Percentiles rank a stretch among this genome's conserved stretches.
phyloP scores from a whole-genome alignment of 2,797 vertebrate species.

The Melanotaenia pygmaea region DNA sequence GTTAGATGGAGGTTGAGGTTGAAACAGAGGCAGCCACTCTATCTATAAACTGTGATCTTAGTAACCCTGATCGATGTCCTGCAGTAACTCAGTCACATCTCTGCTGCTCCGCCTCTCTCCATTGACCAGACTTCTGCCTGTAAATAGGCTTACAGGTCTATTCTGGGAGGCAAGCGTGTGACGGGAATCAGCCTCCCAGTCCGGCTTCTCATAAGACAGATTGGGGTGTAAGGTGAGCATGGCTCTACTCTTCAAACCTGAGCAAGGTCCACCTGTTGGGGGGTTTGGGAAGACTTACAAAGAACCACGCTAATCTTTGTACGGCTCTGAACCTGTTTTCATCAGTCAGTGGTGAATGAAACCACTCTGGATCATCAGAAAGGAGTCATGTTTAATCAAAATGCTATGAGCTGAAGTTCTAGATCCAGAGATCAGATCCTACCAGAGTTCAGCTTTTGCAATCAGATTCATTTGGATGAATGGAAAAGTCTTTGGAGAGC shows the following conservation, averaged over 20 bases:
- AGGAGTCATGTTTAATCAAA: too few species aligned
- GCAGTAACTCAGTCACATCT: conserved; percentile 19
- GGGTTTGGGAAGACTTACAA: not conserved
- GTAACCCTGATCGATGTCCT: conserved; percentile 36
- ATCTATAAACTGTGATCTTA: conserved; percentile 28
- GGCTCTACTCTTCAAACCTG: not conserved
- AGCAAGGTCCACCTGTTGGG: not conserved
- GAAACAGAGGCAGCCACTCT: too few species aligned
- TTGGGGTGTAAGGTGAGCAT: conserved; percentile 38
- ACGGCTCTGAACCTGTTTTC: too few species aligned
- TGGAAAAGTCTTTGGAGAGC: too few species aligned
- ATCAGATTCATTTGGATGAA: too few species aligned
- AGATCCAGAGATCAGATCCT: too few species aligned
- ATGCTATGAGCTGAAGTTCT: too few species aligned
- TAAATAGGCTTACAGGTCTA: conserved; percentile 80
- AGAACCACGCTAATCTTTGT: too few species aligned
- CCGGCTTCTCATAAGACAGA: conserved; percentile 21
- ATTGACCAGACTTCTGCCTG: conserved; percentile 62
- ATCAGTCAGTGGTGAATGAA: not conserved
- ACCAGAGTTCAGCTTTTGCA: too few species aligned
- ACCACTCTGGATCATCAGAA: too few species aligned
- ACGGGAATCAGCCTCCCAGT: conserved; percentile 41
- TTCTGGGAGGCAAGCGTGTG: conserved; percentile 64
- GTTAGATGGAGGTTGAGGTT: too few species aligned
- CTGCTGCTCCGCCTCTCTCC: conserved; percentile 25